These are phyloP conservation scores for Lanius collurio DNA, from an alignment of 2,113 vertebrate species.

Conservation along the genomic window DNA sequence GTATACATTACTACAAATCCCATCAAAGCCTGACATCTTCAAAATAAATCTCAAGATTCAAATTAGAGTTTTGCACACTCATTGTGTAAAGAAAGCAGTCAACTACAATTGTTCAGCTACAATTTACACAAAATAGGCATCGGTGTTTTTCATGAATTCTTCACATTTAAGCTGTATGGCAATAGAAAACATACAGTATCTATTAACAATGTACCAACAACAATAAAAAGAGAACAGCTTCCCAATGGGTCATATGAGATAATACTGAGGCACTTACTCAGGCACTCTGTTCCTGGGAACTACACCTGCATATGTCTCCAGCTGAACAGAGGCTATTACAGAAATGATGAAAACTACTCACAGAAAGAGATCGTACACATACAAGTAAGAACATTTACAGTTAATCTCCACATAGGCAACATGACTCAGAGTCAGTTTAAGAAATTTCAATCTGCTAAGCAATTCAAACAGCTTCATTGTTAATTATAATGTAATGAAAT, in stretches of 20 bases:
- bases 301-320: rapidly evolving
- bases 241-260: not conserved
- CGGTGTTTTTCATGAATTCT: not conserved
- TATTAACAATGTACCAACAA: not conserved
- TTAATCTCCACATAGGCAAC: not conserved
- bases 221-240: not conserved
- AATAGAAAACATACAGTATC: not conserved
- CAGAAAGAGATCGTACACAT: not conserved
- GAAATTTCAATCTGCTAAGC: not conserved
- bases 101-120: not conserved
- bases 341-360: not conserved
- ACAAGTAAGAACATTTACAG: not conserved
- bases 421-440: not conserved
- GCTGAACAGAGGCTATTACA: not conserved
- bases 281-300: rapidly evolving
- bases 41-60: not conserved
- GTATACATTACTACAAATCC: not conserved
- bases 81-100: not conserved
- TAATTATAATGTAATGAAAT: not conserved
- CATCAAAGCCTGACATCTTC: not conserved
- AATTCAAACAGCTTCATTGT: not conserved
- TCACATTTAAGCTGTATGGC: not conserved
- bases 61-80: not conserved
- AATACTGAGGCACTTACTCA: not conserved
- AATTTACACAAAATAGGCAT: not conserved